Evolutionary conservation across 2,113 vertebrate species (phyloP).

Genomic region (Otocyon megalotis): DNA sequence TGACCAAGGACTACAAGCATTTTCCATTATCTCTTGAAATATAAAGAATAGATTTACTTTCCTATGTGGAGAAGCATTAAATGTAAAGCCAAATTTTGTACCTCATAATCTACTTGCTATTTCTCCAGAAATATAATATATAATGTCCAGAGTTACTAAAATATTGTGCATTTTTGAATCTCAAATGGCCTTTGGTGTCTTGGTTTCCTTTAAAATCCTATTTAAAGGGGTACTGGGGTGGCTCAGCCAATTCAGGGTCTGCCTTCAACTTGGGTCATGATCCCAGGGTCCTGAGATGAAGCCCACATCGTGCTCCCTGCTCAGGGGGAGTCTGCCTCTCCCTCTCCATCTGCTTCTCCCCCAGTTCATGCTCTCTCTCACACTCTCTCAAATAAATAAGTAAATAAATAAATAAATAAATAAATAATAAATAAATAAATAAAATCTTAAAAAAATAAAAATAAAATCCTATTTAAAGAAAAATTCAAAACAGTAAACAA

Average conservation of each 20-base stretch:
- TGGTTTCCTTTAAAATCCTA: not conserved
- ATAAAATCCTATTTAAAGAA: conserved; percentile 1
- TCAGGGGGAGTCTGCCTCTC: too few relatives aligned
- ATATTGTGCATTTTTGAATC: not conserved
- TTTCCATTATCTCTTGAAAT: not conserved
- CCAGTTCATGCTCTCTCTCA: too few relatives aligned
- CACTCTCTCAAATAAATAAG: too few relatives aligned
- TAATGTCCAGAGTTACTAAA: not conserved
- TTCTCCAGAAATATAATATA: not conserved
- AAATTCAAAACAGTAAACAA: conserved; percentile 41
- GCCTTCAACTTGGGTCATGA: too few relatives aligned
- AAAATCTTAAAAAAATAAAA: too few relatives aligned
- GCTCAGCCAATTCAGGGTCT: too few relatives aligned
- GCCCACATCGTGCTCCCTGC: too few relatives aligned
- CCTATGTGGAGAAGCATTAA: not conserved
- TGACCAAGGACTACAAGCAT: not conserved
- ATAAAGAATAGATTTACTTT: not conserved
- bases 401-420: too few relatives aligned
- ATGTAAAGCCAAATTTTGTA: not conserved
- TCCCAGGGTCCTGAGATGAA: too few relatives aligned
- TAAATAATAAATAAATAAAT: too few relatives aligned
- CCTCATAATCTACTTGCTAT: not conserved
- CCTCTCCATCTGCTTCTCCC: too few relatives aligned
- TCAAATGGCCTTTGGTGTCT: not conserved
- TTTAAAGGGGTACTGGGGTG: not conserved